Evolutionary conservation across 2,888 invertebrate genomes (phyloP).

Genomic region (Vanessa cardui): DNA sequence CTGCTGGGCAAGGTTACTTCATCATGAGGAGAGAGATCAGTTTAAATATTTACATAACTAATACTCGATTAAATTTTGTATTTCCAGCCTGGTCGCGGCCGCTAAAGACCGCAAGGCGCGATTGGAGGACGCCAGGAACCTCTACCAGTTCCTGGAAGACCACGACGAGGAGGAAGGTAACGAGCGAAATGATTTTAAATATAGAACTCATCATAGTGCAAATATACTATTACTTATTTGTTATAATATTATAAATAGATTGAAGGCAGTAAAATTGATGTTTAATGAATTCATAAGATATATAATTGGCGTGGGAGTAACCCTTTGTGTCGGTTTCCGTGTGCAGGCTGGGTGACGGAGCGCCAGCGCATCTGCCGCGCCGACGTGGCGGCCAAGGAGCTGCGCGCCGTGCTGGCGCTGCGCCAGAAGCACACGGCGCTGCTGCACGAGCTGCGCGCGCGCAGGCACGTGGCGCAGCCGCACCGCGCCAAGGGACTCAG

Average conservation of each 20-base stretch:
- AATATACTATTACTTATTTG: no score
- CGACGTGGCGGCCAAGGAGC: slow-evolving; percentile 96
- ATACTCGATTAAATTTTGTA: slow-evolving; percentile 9
- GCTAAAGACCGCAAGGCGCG: slow-evolving; percentile 90
- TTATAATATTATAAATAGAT: no score
- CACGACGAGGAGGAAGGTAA: slow-evolving; percentile 96
- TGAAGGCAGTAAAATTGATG: no score
- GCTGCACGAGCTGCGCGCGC: slow-evolving; percentile 92
- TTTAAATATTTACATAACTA: not conserved
- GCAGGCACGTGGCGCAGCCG: slow-evolving; percentile 58
- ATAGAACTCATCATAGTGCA: not conserved
- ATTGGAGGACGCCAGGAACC: slow-evolving; percentile 95
- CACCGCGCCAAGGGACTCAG: slow-evolving; percentile 83
- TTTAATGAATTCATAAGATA: no score
- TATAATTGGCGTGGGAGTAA: no score
- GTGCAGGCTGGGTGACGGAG: slow-evolving; percentile 93
- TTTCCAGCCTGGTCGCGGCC: slow-evolving; percentile 84
- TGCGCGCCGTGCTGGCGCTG: slow-evolving; percentile 93
- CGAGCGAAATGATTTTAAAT: not conserved
- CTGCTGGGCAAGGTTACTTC: no score
- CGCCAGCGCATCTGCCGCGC: slow-evolving; percentile 96
- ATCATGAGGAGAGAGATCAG: not conserved
- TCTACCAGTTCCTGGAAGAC: slow-evolving; percentile 97
- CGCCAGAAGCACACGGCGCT: slow-evolving; percentile 96
- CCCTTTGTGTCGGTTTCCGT: no score